Evolutionary conservation across 2,888 invertebrate genomes (phyloP), one percentile per base, ranked within the genome.

Genomic region (Selenia dentaria): DNA sequence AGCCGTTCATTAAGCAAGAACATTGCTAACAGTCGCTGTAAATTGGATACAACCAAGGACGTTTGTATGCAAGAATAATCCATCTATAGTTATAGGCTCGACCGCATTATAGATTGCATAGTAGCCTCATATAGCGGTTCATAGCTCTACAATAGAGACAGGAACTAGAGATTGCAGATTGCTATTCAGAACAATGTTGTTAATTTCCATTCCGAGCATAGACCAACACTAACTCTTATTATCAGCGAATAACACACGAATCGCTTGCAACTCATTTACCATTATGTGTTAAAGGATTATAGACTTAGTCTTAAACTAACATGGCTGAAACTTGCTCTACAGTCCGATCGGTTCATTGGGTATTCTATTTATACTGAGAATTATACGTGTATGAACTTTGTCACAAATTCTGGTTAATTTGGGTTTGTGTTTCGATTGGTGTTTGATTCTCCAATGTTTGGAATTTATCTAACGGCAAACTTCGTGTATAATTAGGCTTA

Each of bases 251-350:
- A 34, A 26, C 33, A 20, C 34, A 42, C 28, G 8, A 42, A 36
- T 39, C 37, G 40, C 37, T 51, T 50, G 36, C 34, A 28, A 45
- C 43, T 37, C 42, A 33, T 32, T 47, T 42, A 42, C 35, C 40
- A 51, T 49, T 51, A 14, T 16, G 2, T 16, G 9, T 25, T 46
- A 29, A 26, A 24, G 24, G 8, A 35, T 11, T 18, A 25, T 29
- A 3, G 28, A 11, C 29, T 24, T 10, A 40, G 16, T 31, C 6
- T 10, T 11, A 13, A n/a, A 12, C 2, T 6, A 1, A 18, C 8
- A 35, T 12, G 5, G 25, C 12, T 29, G 1, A 18, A 34, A 29
- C 9, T 35, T 20, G 18, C 2, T 2, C 9, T 33, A 8, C 11
- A n/a, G 6, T 16, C 12, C 12, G n/a, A n/a, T 27, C 12, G 14